These are phyloP conservation scores for Mus pahari DNA, from an alignment of 2,113 vertebrate species.

Conservation along the genomic window DNA sequence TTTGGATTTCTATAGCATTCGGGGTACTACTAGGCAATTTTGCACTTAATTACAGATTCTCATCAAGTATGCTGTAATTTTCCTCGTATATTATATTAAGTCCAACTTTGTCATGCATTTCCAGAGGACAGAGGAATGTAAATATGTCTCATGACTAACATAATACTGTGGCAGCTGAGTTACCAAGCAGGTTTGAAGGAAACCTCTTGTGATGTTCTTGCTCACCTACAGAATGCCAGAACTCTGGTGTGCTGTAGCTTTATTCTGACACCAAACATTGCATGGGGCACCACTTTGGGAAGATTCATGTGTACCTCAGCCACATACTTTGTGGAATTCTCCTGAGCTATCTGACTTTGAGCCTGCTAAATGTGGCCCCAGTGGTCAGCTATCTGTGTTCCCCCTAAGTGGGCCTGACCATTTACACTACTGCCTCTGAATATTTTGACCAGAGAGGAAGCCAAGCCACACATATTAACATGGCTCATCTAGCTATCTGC, in stretches of 20 bases:
- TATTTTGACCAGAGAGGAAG: not conserved
- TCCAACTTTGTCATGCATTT: constrained; percentile 29
- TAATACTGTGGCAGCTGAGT: not conserved
- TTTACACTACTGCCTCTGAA: not conserved
- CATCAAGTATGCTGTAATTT: constrained; percentile 48
- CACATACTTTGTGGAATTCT: not conserved
- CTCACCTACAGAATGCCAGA: not conserved
- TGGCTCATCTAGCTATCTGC: not conserved
- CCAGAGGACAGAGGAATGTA: not conserved
- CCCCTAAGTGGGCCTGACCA: not conserved
- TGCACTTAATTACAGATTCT: constrained; percentile 63
- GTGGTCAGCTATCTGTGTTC: not conserved
- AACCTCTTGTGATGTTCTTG: not conserved
- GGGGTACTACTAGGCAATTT: not conserved
- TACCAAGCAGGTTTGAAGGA: not conserved
- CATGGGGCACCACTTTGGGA: not conserved
- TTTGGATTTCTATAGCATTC: constrained; percentile 43
- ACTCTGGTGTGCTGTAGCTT: not conserved
- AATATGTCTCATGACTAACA: not conserved
- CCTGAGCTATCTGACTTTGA: not conserved
- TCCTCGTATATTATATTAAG: constrained; percentile 35
- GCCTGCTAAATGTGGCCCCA: too few species aligned
- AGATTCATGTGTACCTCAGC: not conserved
- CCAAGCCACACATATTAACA: not conserved
- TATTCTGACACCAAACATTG: not conserved